A percentile compares a stretch with the other conserved stretches of the same genome.
These are phyloP conservation scores for Phataginus tetradactyla DNA, from an alignment of 2,797 vertebrate genomes.

Conservation along the genomic window DNA sequence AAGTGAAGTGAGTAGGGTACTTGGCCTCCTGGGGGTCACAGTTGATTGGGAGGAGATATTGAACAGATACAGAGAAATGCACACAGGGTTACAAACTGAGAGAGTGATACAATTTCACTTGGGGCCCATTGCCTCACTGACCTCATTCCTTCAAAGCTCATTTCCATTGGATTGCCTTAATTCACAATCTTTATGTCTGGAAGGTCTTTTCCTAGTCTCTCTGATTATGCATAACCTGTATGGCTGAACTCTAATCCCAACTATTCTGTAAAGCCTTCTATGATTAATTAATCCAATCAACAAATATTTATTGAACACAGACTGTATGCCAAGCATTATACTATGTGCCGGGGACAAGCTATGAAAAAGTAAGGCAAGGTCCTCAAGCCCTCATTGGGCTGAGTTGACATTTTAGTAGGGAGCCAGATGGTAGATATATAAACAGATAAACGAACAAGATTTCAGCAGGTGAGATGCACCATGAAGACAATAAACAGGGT, in stretches of 20 bases:
- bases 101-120: background rate
- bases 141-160: background rate
- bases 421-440: conserved; percentile 60
- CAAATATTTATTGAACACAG: background rate
- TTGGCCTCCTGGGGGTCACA: background rate
- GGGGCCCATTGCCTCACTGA: background rate
- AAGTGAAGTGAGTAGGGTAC: background rate
- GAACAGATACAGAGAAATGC: background rate
- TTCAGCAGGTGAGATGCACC: conserved; percentile 24
- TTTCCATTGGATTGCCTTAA: background rate
- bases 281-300: conserved; percentile 23
- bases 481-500: background rate
- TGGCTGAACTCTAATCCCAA: background rate
- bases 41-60: background rate
- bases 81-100: background rate
- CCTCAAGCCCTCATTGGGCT: background rate
- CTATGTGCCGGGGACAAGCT: background rate
- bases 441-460: conserved; percentile 29
- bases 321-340: background rate
- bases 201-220: background rate
- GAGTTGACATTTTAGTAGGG: background rate
- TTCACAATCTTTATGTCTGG: background rate
- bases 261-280: background rate
- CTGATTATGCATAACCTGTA: background rate
- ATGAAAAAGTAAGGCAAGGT: background rate